phyloP scores from a whole-genome alignment of 2,888 invertebrate genomes.

The Steromphala cineraria region DNA sequence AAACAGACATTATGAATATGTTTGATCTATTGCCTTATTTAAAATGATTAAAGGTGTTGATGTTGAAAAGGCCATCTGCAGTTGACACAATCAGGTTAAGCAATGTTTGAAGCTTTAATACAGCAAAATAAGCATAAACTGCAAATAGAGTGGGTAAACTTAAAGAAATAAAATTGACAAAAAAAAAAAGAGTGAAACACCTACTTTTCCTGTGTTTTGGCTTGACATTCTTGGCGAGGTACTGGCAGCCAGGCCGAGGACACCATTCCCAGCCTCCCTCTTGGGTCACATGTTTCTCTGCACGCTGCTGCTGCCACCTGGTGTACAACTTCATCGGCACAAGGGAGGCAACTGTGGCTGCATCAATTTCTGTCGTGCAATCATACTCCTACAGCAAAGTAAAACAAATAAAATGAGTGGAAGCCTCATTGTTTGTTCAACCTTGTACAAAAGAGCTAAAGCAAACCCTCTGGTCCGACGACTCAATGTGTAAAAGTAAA shows the following conservation, averaged over 20 bases:
- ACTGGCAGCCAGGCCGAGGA: constrained; percentile 15
- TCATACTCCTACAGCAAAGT: constrained; percentile 22
- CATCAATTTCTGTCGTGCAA: constrained; percentile 12
- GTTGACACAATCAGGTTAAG: too few species aligned
- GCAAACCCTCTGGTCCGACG: too few species aligned
- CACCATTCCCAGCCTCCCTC: constrained; percentile 28
- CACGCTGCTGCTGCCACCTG: constrained; percentile 25
- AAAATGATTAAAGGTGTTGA: too few species aligned
- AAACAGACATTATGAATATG: too few species aligned
- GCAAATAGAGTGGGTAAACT: too few species aligned
- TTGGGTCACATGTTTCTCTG: not conserved
- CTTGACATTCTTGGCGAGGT: not conserved
- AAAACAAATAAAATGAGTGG: not conserved
- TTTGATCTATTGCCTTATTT: too few species aligned
- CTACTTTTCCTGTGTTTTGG: not conserved
- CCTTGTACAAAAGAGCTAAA: not conserved
- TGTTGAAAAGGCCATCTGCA: too few species aligned
- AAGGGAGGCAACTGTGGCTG: constrained; percentile 26
- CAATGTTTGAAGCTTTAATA: too few species aligned
- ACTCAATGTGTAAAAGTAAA: too few species aligned
- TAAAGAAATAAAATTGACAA: too few species aligned
- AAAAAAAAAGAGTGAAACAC: not conserved
- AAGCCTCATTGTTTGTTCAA: not conserved
- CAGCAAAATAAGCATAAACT: too few species aligned
- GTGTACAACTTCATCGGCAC: constrained; percentile 9